Percentiles rank a stretch among this genome's conserved stretches.
Conservation (phyloP, 2,113 vertebrate species). For the Apodemus speciosus region DNA sequence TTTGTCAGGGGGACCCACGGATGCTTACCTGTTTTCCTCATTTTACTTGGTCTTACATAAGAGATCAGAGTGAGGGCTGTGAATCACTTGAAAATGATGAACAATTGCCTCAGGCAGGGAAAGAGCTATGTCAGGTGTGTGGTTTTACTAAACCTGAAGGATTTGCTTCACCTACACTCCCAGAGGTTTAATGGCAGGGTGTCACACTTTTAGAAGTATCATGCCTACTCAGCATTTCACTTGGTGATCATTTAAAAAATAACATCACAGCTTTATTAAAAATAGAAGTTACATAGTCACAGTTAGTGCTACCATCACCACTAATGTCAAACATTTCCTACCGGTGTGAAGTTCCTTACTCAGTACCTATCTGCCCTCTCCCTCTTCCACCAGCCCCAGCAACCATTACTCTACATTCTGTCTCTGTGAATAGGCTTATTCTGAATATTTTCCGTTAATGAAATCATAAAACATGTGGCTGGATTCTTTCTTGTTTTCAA, state of each 20-base stretch:
- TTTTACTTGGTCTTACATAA: slow-evolving; percentile 41
- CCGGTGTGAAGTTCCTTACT: background rate
- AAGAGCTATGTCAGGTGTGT: slow-evolving; percentile 25
- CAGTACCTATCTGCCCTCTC: background rate
- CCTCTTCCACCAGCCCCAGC: background rate
- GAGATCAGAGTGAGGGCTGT: slow-evolving; percentile 22
- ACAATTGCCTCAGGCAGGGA: slow-evolving; percentile 42
- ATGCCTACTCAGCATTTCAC: slow-evolving; percentile 52
- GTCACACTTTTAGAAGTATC: slow-evolving; percentile 28
- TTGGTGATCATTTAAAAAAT: slow-evolving; percentile 19
- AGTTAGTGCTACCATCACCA: background rate
- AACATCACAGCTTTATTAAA: slow-evolving; percentile 27
- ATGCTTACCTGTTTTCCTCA: background rate
- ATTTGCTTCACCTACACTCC: slow-evolving; percentile 46
- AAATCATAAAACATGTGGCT: background rate
- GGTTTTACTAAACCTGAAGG: slow-evolving; percentile 63
- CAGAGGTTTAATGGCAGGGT: slow-evolving; percentile 65
- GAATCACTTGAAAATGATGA: slow-evolving; percentile 66
- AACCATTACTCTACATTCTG: background rate
- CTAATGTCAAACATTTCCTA: slow-evolving; percentile 27
- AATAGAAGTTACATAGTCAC: slow-evolving; percentile 40
- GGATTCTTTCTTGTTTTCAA: slow-evolving; percentile 26
- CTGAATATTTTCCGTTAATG: background rate
- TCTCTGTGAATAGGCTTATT: slow-evolving; percentile 34
- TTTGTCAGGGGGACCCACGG: slow-evolving; percentile 18